phyloP scores from a whole-genome alignment of 2,113 vertebrate species.

The Sorex araneus region DNA sequence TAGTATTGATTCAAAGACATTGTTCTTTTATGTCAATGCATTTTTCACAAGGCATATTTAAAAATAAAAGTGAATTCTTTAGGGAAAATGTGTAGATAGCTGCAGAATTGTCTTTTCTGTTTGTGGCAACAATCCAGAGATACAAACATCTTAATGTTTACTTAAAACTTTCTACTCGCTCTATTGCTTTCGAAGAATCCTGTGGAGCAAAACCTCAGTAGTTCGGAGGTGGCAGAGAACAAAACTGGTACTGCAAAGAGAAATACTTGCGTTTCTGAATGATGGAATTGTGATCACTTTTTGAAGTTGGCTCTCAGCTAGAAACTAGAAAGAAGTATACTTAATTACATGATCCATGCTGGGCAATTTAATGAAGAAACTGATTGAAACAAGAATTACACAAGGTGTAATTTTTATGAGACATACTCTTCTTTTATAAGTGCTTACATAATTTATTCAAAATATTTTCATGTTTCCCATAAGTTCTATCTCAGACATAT shows the following conservation, averaged over 20 bases:
- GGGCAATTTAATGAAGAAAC: not conserved
- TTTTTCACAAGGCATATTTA: not conserved
- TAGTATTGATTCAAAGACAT: not conserved
- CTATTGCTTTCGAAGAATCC: not conserved
- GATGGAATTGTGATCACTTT: not conserved
- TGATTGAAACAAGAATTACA: not conserved
- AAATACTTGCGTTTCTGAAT: not conserved
- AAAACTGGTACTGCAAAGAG: not conserved
- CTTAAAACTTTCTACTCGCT: not conserved
- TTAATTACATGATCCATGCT: constrained; percentile 12
- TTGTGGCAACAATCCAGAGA: not conserved
- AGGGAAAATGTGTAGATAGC: not conserved
- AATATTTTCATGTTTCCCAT: not conserved
- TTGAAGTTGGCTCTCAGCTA: constrained; percentile 31
- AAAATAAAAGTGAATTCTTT: not conserved
- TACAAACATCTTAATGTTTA: not conserved
- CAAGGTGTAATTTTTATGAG: constrained; percentile 18
- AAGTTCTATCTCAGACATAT: not conserved
- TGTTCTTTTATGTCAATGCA: not conserved
- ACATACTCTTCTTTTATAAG: constrained; percentile 29
- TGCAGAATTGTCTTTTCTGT: not conserved
- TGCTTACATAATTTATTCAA: constrained; percentile 43
- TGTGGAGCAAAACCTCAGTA: constrained; percentile 6
- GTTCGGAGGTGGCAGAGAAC: not conserved
- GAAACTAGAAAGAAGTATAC: not conserved